These are phyloP conservation scores for Erythrocercus mccallii DNA, from an alignment of 2,113 vertebrate species.

Conservation along the genomic window DNA sequence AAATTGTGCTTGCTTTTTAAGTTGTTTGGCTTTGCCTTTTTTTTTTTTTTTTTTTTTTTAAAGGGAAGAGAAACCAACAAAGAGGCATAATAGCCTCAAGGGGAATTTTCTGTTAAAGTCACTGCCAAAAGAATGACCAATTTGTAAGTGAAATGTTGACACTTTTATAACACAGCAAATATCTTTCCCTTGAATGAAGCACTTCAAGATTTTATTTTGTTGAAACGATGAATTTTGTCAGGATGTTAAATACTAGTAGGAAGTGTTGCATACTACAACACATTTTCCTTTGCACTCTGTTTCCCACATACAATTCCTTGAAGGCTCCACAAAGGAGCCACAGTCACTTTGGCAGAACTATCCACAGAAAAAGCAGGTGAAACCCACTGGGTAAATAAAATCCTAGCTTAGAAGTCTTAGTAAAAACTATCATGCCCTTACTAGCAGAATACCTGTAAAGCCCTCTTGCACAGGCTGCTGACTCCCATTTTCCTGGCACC, in stretches of 20 bases:
- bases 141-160: conserved; percentile 55
- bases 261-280: background rate
- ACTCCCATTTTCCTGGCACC: background rate
- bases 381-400: background rate
- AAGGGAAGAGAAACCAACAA: background rate
- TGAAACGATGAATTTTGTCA: background rate
- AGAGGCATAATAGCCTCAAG: conserved; percentile 14
- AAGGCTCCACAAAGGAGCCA: background rate
- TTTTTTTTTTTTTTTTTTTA: background rate
- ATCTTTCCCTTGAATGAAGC: conserved; percentile 21
- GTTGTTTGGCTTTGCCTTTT: background rate
- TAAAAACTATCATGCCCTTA: background rate
- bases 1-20: conserved; percentile 44
- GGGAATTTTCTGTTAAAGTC: conserved; percentile 40
- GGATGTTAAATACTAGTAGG: background rate
- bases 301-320: background rate
- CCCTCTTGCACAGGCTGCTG: background rate
- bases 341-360: background rate
- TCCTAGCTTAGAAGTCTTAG: background rate
- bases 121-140: conserved; percentile 52
- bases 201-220: background rate
- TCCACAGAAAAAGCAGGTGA: background rate
- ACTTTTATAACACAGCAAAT: conserved; percentile 31
- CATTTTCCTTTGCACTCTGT: background rate
- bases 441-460: background rate